Evolutionary conservation across 2,113 vertebrate species (phyloP).

Genomic region (Mugil cephalus): DNA sequence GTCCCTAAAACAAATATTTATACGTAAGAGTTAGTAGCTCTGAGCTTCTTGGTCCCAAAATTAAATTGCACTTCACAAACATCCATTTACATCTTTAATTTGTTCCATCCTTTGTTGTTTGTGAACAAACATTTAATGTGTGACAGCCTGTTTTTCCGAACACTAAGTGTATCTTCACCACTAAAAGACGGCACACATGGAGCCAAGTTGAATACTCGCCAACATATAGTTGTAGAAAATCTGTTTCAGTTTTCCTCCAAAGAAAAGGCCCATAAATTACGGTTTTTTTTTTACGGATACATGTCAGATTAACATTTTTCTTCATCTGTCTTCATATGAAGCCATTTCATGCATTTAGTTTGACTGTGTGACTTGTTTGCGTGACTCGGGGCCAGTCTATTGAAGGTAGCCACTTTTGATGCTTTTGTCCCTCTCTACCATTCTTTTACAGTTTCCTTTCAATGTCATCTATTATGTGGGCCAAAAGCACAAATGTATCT

Average conservation of each 20-base stretch:
- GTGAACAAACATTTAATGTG: slow-evolving; percentile 45
- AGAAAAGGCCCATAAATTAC: slow-evolving; percentile 34
- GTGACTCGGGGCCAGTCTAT: slow-evolving; percentile 59
- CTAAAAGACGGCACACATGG: slow-evolving; percentile 12
- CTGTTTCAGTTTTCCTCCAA: slow-evolving; percentile 32
- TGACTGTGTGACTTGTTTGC: slow-evolving; percentile 59
- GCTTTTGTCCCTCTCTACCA: slow-evolving; percentile 66
- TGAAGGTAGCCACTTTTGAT: slow-evolving; percentile 70
- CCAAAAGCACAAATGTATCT: slow-evolving; percentile 80
- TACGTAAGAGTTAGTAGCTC: background rate
- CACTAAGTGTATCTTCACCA: slow-evolving; percentile 33
- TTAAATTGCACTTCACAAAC: slow-evolving; percentile 13
- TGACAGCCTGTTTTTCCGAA: slow-evolving; percentile 55
- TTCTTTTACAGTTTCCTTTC: slow-evolving; percentile 81
- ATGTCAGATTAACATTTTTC: slow-evolving; percentile 13
- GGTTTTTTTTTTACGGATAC: slow-evolving; percentile 20
- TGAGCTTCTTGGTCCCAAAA: slow-evolving; percentile 17
- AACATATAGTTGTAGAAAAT: slow-evolving; percentile 49
- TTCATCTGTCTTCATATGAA: slow-evolving; percentile 18
- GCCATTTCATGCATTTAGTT: slow-evolving; percentile 29
- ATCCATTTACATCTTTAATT: slow-evolving; percentile 8
- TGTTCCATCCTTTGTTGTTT: slow-evolving; percentile 25
- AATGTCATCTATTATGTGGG: slow-evolving; percentile 59
- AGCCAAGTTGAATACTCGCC: slow-evolving; percentile 38
- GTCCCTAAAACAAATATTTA: background rate